Percentiles rank a stretch among this genome's conserved stretches.
Evolutionary conservation across 2,888 invertebrate species (phyloP).

Genomic region (Unio pictorum): DNA sequence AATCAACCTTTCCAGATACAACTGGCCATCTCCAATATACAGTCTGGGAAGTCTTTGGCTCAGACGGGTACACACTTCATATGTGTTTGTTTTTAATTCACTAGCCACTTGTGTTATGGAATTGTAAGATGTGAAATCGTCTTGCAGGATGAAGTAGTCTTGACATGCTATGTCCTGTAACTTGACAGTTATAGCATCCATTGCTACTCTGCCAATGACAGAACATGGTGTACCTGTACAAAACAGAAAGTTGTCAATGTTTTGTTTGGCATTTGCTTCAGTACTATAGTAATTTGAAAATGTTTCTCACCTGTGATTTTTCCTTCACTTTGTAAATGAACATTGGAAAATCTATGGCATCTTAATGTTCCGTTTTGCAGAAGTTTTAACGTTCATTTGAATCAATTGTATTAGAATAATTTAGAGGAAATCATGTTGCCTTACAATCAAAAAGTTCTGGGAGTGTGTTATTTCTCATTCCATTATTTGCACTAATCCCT

Average conservation of each 20-base stretch:
- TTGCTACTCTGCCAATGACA: constrained; percentile 46
- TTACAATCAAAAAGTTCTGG: too few relatives aligned
- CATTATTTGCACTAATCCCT: too few relatives aligned
- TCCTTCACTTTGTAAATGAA: too few relatives aligned
- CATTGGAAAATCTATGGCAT: too few relatives aligned
- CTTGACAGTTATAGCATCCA: constrained; percentile 47
- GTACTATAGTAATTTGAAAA: too few relatives aligned
- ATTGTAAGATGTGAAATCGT: constrained; percentile 34
- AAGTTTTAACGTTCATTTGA: too few relatives aligned
- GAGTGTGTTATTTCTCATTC: too few relatives aligned
- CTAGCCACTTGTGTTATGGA: constrained; percentile 31
- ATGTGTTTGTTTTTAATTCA: constrained; percentile 38
- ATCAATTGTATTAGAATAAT: too few relatives aligned
- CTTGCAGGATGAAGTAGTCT: constrained; percentile 30
- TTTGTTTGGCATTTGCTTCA: neutral
- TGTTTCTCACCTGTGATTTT: too few relatives aligned
- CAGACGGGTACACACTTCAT: constrained; percentile 44
- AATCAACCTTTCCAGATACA: neutral
- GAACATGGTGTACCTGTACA: constrained; percentile 31
- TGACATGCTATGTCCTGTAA: constrained; percentile 24
- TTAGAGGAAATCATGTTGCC: too few relatives aligned
- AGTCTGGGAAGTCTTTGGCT: constrained; percentile 35
- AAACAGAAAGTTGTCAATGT: neutral
- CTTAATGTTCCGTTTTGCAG: too few relatives aligned
- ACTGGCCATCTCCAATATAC: constrained; percentile 20